Percentiles rank a stretch among this genome's conserved stretches.
Evolutionary conservation across 2,113 vertebrate species (phyloP).

Genomic region (Entomyzon cyanotis): DNA sequence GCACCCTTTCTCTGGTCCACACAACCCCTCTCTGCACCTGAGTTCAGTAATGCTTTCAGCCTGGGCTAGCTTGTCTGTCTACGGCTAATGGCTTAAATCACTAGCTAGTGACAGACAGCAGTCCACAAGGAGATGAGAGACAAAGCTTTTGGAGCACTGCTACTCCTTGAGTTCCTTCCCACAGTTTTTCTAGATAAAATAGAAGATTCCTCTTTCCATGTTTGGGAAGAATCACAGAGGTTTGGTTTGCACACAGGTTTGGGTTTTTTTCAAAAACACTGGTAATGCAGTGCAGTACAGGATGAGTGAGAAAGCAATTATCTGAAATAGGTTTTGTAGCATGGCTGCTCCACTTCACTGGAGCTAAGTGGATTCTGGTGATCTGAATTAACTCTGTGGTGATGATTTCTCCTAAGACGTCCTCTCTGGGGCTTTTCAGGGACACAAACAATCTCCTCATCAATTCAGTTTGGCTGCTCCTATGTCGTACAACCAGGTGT

Average conservation of each 20-base stretch:
- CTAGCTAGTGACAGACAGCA: background rate
- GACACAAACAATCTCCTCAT: background rate
- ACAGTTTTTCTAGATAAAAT: background rate
- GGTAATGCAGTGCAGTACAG: background rate
- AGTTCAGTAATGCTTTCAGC: background rate
- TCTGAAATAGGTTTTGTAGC: background rate
- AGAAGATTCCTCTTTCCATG: background rate
- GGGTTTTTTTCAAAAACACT: background rate
- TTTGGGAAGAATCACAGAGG: background rate
- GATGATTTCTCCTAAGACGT: background rate
- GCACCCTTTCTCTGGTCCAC: slow-evolving; percentile 10
- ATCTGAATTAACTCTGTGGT: background rate
- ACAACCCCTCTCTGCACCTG: background rate
- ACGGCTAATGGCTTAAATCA: background rate
- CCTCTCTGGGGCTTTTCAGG: background rate
- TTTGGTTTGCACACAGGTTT: background rate
- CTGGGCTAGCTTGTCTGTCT: background rate
- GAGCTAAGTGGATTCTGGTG: background rate
- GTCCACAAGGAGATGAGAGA: background rate
- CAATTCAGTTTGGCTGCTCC: background rate
- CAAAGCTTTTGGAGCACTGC: background rate
- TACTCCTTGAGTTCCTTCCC: background rate
- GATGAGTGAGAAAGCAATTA: background rate
- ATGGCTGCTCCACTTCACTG: background rate
- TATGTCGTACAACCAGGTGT: background rate